Base-by-base conservation (phyloP, 2,797 vertebrate species). In the Betta splendens region DNA sequence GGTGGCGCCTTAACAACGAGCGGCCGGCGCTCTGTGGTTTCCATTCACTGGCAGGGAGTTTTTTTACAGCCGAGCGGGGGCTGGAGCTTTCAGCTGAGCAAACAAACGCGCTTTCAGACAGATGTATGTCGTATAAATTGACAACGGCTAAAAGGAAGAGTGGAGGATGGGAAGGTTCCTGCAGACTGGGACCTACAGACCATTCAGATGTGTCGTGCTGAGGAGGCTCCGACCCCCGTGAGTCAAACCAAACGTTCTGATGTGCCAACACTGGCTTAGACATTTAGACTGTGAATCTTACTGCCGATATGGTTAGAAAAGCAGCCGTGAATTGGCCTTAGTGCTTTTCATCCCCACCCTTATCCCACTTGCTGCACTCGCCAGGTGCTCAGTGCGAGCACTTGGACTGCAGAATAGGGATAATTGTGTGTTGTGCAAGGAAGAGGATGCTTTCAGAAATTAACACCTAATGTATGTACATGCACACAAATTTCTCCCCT, bases 51-150 rank as follows among this genome's bases (percentile, higher is more conserved):
- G 57, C 48, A 39, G 64, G 55, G 64, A 60, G 37, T 56, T 55
- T 46, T 83, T n/a, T 76, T 52, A 72, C 44, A 63, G 80, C 74
- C 70, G 78, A 82, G 68, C 66, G 75, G 80, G 73, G 77, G 75
- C 66, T 79, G 49, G 36, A 72, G 72, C 72, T 59, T 79, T 87
- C 85, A 89, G 86, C 88, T 89, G 87, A 83, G 74, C 83, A 90
- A 90, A 90, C 83, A 87, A 68, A 78, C 72, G 44, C 55, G 73
- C 81, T 84, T 75, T 79, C 69, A 84, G 75, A 73, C 67, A 63
- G 36, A 32, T 21, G 69, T 10, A 63, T 80, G 53, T 51, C 50
- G 61, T 39, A 37, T 10, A 62, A 16, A 56, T 74, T 76, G 55
- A 79, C 63, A 73, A 63, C 44, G 69, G 47, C 65, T 74, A 71